A percentile compares a stretch with the other conserved stretches of the same genome.
phyloP scores from a whole-genome alignment of 2,797 vertebrate genomes.

The Prionace glauca region DNA sequence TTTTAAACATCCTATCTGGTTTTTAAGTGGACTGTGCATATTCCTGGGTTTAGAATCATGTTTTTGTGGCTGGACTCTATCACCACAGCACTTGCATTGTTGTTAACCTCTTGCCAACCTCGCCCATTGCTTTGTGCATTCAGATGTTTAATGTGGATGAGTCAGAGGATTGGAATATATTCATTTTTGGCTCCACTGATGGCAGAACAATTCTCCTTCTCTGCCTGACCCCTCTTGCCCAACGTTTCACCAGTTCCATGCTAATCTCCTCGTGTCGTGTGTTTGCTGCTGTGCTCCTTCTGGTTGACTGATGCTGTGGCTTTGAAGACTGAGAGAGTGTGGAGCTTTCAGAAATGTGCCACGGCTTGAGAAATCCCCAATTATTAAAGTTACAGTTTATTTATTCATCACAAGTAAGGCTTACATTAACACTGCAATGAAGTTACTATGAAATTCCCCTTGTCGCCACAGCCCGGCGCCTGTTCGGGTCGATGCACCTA shows the following conservation, averaged over 20 bases:
- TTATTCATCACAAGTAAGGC: too few species aligned
- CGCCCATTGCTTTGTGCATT: neutral
- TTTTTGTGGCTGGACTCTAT: neutral
- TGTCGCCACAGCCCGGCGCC: too few species aligned
- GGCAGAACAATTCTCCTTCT: neutral
- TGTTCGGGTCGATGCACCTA: too few species aligned
- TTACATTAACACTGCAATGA: too few species aligned
- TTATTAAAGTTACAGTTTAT: too few species aligned
- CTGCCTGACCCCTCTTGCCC: neutral
- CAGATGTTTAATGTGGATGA: neutral
- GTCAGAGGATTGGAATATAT: neutral
- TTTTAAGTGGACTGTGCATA: too few species aligned
- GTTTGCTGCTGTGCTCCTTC: neutral
- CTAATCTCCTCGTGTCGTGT: neutral
- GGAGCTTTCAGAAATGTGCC: neutral
- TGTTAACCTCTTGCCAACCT: neutral
- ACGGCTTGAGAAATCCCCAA: neutral
- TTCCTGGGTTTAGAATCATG: neutral
- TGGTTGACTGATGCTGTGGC: neutral
- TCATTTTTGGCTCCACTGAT: neutral
- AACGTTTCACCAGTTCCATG: neutral
- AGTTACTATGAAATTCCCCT: too few species aligned
- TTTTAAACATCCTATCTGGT: too few species aligned
- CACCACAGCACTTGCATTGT: neutral
- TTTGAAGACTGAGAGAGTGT: neutral